These are phyloP conservation scores for Apis cerana DNA, from an alignment of 1,140 invertebrate species.

Conservation along the genomic window DNA sequence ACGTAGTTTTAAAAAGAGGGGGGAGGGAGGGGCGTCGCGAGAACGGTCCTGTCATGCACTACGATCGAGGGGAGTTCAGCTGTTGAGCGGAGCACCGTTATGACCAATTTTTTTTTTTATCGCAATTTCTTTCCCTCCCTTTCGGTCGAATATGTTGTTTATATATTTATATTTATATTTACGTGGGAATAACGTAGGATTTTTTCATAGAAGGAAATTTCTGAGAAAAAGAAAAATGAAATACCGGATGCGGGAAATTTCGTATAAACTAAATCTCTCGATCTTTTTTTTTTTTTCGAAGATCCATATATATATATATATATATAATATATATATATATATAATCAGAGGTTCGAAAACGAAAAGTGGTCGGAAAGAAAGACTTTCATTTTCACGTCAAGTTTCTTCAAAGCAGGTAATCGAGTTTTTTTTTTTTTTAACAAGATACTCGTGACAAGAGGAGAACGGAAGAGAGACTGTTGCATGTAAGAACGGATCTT, in stretches of 20 bases:
- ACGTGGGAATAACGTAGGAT: no score
- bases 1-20: background rate
- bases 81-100: background rate
- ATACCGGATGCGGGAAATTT: constrained; percentile 34
- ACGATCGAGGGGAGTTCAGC: background rate
- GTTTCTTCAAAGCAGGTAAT: background rate
- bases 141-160: no score
- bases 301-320: no score
- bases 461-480: background rate
- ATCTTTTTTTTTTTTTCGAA: constrained; percentile 4
- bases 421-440: no score
- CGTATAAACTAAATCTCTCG: background rate
- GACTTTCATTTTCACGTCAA: constrained; percentile 53
- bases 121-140: no score
- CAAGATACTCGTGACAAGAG: background rate
- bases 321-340: background rate
- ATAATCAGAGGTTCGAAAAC: constrained; percentile 36
- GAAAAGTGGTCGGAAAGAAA: background rate
- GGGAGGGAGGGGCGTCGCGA: background rate
- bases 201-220: no score
- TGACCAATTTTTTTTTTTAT: background rate
- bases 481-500: constrained; percentile 33
- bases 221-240: background rate
- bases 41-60: no score
- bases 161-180: no score